Percentiles rank a stretch among this genome's conserved stretches.
Conservation (phyloP, 1,140 invertebrate genomes). For the Semibalanus balanoides region DNA sequence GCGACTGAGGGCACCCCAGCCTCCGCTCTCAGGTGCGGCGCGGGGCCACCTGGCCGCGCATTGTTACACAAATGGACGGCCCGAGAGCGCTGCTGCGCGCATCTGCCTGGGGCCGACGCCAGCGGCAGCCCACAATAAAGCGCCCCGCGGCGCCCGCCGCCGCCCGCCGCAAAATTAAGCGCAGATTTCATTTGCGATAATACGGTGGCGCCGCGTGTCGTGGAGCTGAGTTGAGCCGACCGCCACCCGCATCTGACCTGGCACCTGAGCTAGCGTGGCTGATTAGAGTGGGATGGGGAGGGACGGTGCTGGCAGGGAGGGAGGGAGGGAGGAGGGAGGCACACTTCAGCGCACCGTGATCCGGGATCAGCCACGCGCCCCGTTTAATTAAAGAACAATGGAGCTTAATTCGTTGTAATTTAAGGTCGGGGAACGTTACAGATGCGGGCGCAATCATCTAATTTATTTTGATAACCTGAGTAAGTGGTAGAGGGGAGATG, state of each 20-base stretch:
- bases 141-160: no score
- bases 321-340: no score
- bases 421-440: not conserved
- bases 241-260: not conserved
- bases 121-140: not conserved
- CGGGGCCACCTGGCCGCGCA: not conserved
- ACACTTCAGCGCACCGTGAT: not conserved
- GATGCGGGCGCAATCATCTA: not conserved
- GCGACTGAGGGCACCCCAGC: not conserved
- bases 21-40: not conserved
- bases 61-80: not conserved
- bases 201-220: not conserved
- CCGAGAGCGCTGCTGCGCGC: no score
- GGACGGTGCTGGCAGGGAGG: no score
- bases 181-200: conserved; percentile 1
- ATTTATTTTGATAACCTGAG: conserved; percentile 2
- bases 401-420: not conserved
- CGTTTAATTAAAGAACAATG: conserved; percentile 2
- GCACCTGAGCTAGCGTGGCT: not conserved
- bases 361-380: not conserved
- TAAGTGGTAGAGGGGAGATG: not conserved
- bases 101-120: not conserved
- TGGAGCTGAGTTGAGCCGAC: not conserved
- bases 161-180: not conserved
- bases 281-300: no score